These are phyloP conservation scores for Peromyscus aztecus DNA, from an alignment of 2,797 vertebrate species.

Conservation along the genomic window DNA sequence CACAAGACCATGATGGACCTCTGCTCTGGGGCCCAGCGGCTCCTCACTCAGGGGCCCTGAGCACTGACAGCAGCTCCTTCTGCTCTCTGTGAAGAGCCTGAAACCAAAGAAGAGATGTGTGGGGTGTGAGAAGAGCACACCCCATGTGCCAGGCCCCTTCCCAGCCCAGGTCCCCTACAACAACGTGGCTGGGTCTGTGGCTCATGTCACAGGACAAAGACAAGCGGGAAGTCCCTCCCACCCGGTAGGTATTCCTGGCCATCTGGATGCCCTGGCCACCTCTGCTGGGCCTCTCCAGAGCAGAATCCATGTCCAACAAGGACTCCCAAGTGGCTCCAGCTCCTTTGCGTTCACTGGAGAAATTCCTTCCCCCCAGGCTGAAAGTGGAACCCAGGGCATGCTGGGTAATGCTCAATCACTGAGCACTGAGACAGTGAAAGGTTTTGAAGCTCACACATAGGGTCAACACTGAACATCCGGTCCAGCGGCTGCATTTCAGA, in stretches of 20 bases:
- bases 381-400: not conserved
- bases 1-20: not conserved
- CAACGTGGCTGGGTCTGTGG: accelerated
- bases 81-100: slow-evolving; percentile 84
- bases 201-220: not conserved
- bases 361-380: not conserved
- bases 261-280: not conserved
- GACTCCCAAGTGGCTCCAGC: not conserved
- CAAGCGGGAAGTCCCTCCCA: not conserved
- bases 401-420: not conserved
- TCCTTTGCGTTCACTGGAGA: not conserved
- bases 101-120: not conserved
- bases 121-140: not conserved
- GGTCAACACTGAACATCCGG: not conserved
- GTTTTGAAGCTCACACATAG: not conserved
- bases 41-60: slow-evolving; percentile 81
- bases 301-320: not conserved
- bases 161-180: not conserved
- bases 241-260: not conserved
- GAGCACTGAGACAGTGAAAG: not conserved
- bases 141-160: accelerated
- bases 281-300: not conserved
- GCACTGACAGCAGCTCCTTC: slow-evolving; percentile 72
- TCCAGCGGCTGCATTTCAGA: not conserved
- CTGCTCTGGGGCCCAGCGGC: not conserved